Conservation (phyloP, 2,113 vertebrate species). For the Nerophis ophidion region DNA sequence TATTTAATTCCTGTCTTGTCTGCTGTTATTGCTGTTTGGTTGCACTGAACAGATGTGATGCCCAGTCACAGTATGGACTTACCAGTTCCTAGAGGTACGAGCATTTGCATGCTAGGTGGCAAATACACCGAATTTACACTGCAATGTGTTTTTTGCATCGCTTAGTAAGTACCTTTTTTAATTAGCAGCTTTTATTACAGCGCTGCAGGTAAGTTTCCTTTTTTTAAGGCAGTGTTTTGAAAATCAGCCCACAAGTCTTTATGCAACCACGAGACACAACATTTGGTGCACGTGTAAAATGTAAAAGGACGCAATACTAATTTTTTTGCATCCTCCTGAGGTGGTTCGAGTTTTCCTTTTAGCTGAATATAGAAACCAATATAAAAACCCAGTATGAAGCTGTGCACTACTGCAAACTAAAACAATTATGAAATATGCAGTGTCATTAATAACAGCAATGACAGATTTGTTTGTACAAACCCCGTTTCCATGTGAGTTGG, state of each 20-base stretch:
- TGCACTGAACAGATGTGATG: slow-evolving; percentile 74
- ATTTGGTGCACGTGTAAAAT: not conserved
- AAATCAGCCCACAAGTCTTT: slow-evolving; percentile 1
- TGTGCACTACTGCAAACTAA: no score
- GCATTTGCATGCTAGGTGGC: slow-evolving; percentile 68
- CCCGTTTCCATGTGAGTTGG: no score
- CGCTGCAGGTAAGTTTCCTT: slow-evolving; percentile 63
- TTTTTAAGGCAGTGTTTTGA: not conserved
- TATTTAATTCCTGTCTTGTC: slow-evolving; percentile 74
- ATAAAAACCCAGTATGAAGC: no score
- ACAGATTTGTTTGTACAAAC: no score
- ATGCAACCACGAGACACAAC: not conserved
- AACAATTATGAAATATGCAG: no score
- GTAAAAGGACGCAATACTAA: no score
- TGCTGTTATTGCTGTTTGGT: slow-evolving; percentile 78
- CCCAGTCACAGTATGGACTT: slow-evolving; percentile 82
- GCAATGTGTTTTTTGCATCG: slow-evolving; percentile 32
- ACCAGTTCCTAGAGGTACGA: slow-evolving; percentile 79
- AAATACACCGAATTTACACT: slow-evolving; percentile 29
- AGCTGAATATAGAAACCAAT: no score
- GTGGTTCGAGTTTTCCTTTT: no score
- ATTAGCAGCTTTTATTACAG: slow-evolving; percentile 51
- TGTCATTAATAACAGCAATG: no score
- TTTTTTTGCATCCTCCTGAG: no score
- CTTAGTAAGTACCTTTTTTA: slow-evolving; percentile 64